Evolutionary conservation across 1,140 invertebrate genomes (phyloP), one percentile per base, ranked within the genome.

Genomic region (Lamellibrachia luymesi): DNA sequence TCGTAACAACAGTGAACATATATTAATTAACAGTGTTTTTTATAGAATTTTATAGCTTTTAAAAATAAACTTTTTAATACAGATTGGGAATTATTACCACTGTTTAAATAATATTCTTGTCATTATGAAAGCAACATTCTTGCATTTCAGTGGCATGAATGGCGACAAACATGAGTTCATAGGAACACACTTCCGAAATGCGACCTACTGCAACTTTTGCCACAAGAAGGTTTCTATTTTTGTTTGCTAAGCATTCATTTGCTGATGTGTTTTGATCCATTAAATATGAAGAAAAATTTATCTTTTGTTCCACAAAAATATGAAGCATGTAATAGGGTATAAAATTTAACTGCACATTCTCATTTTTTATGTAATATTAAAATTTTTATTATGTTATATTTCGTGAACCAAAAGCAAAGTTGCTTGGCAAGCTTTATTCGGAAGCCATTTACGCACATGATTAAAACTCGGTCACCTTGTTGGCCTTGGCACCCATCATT

Each of bases 171-270:
- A 96, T 95, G 97, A 98, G 95, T 99, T 99, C 95, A 97, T 98
- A 92, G 97, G 98, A 52, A 98, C 98, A 6, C 98, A 98, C 96
- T 98, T 99, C 95, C 97, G 98, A 94, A 97, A 98, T 94, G 98
- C 98, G 7, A 98, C 98, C 2, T 98, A 98, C 94, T 99, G 98
- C 95, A 98, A 98, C 96, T 99, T 98, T 96, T 99, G 98, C 96
- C 97, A 98, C 93, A 98, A 98, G 95, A 99, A 99, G 97, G 98
- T 98, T 94, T 93, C 17, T n/a, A 50, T 4, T 27, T n/a, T 49
- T 91, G 4, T 91, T 91, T 91, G 38, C 10, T 27, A 13, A 25
- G 8, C 25, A 80, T 38, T 38, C 38, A 38, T 38, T 38, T 90
- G 17, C 27, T 17, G 89, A 90, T 90, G 27, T 90, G 89, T 90